Evolutionary conservation across 2,113 vertebrate genomes (phyloP), one percentile per base, ranked within the genome.

Genomic region (Steatornis caripensis): DNA sequence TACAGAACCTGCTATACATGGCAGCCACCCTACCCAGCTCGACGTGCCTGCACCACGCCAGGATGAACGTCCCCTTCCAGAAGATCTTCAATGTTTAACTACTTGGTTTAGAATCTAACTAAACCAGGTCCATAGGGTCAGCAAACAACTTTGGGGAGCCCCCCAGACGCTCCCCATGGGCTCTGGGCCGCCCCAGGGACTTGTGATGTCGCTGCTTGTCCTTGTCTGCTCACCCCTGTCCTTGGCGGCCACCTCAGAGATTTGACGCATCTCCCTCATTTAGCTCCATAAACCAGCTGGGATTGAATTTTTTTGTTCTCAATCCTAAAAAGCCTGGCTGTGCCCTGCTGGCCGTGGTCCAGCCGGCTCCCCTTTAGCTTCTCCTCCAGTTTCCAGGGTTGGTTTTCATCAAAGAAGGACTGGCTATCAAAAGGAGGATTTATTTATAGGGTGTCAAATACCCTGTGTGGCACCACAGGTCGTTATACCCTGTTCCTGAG

Each of bases 391-490:
- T 96, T 95, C 96, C 92, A 37, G 91, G 80, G 71, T 93, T 91
- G 83, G 87, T 88, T 97, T 97, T 96, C 94, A 95, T 93, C 94
- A 77, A 93, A 96, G 92, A 94, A 87, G 82, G 79, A 26, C 84
- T 86, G 85, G 79, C 92, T 93, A 88, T 78, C 92, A 81, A 94
- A 96, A 92, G 77, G 87, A 79, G 89, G 83, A 86, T 98, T 97
- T 98, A 98, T 98, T 98, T 98, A 98, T 98, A 98, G 98, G 96
- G 95, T 97, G 90, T 97, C 96, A 98, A 97, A 98, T 98, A 96
- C 96, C 89, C 96, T 71, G 87, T 93, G 97, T 89, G 93, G 94
- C 91, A 96, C 79, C 34, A 12, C 66, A 34, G 89, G 87, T 90
- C n/a, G 23, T 94, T 95, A 92, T 95, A 89, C 49, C 65, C 93